These are phyloP conservation scores for Mus spretus DNA, from an alignment of 2,797 vertebrate species.

Conservation along the genomic window DNA sequence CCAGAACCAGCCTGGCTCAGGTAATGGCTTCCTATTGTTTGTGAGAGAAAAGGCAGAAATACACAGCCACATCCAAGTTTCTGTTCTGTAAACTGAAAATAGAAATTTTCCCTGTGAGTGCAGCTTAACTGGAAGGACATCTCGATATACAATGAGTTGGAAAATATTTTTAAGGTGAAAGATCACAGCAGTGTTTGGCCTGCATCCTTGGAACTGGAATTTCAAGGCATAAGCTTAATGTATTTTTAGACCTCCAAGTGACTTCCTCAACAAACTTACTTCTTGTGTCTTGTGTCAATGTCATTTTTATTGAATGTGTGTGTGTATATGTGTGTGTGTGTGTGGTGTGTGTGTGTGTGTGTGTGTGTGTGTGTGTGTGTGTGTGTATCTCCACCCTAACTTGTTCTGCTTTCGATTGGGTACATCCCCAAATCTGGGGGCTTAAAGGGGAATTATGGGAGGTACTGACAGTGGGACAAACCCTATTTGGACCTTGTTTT, in stretches of 20 bases:
- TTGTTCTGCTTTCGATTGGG: neutral
- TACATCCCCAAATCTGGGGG: neutral
- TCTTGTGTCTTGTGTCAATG: slow-evolving; percentile 63
- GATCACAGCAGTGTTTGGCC: slow-evolving; percentile 72
- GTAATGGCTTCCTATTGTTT: slow-evolving; percentile 71
- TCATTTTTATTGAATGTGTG: slow-evolving; percentile 32
- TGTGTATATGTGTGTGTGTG: too few species aligned
- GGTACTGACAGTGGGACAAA: slow-evolving; percentile 12
- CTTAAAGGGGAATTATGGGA: slow-evolving; percentile 60
- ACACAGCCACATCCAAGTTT: slow-evolving; percentile 69
- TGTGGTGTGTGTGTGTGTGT: neutral
- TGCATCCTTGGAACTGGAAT: slow-evolving; percentile 50
- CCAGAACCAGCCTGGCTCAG: slow-evolving; percentile 49
- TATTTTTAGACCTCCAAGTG: slow-evolving; percentile 76
- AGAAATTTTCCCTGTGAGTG: slow-evolving; percentile 77
- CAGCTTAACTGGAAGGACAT: slow-evolving; percentile 57
- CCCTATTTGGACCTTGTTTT: slow-evolving; percentile 43
- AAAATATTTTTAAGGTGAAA: slow-evolving; percentile 80
- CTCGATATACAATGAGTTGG: slow-evolving; percentile 73
- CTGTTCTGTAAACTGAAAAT: slow-evolving; percentile 76
- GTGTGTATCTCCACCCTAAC: neutral
- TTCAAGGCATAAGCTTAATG: slow-evolving; percentile 60
- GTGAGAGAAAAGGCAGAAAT: slow-evolving; percentile 72
- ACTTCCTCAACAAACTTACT: slow-evolving; percentile 59
- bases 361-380: too few species aligned